Conservation (phyloP, 2,888 invertebrate species). For the Tuberolachnus salignus region DNA sequence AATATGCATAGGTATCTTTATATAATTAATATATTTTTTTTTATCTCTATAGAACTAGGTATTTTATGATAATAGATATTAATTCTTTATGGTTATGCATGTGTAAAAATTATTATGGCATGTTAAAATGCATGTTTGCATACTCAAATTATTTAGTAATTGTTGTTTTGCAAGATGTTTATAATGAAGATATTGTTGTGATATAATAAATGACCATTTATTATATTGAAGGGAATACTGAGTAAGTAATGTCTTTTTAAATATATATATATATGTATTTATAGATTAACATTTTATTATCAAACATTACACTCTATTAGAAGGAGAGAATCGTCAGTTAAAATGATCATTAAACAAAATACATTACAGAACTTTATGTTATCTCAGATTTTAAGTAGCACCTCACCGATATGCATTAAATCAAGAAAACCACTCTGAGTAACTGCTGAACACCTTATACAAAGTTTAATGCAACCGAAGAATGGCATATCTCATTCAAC, state of each 20-base stretch:
- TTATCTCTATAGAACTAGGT: too few relatives aligned
- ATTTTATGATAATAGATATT: neutral
- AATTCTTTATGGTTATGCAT: constrained; percentile 24
- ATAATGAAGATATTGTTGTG: constrained; percentile 38
- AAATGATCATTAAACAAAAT: neutral
- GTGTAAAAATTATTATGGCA: neutral
- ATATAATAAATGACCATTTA: too few relatives aligned
- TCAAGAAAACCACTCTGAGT: neutral
- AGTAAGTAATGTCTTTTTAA: constrained; percentile 33
- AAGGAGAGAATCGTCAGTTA: neutral
- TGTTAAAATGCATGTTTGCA: too few relatives aligned
- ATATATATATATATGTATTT: neutral
- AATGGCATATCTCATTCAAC: too few relatives aligned
- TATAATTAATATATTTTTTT: too few relatives aligned
- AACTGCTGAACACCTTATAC: too few relatives aligned
- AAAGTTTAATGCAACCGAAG: too few relatives aligned
- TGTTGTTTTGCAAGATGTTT: constrained; percentile 41
- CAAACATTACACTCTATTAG: neutral
- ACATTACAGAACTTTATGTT: neutral
- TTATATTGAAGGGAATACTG: constrained; percentile 27
- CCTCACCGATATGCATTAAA: neutral
- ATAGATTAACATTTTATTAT: neutral
- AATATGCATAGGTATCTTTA: constrained; percentile 74
- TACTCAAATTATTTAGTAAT: constrained; percentile 35
- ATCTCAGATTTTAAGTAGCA: neutral